These are phyloP conservation scores for Cryptosula pallasiana DNA, from an alignment of 2,888 invertebrate species.

Conservation along the genomic window DNA sequence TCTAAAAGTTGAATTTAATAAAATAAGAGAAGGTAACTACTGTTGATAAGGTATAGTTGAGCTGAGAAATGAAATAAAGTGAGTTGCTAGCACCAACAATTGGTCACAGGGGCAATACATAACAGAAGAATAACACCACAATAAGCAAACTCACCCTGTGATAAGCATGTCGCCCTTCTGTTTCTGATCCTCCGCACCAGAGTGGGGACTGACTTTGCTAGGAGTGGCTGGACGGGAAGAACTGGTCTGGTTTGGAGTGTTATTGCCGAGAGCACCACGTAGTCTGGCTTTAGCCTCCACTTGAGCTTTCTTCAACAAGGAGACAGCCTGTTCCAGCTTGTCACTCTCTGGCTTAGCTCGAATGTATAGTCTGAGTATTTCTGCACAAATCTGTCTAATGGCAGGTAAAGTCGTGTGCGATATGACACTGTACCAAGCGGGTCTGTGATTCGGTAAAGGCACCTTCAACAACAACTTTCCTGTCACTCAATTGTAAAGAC, in stretches of 20 bases:
- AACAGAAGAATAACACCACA: no score
- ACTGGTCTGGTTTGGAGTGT: background rate
- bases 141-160: slow-evolving; percentile 1
- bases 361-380: slow-evolving; percentile 77
- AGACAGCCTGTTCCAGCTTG: slow-evolving; percentile 68
- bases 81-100: no score
- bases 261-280: slow-evolving; percentile 1
- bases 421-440: slow-evolving; percentile 65
- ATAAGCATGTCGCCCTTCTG: slow-evolving; percentile 1
- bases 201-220: slow-evolving; percentile 23
- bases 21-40: no score
- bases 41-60: no score
- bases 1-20: no score
- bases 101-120: no score
- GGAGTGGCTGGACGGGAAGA: slow-evolving; percentile 8
- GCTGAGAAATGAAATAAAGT: no score
- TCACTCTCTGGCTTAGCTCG: slow-evolving; percentile 71
- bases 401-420: slow-evolving; percentile 39
- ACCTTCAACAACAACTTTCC: slow-evolving; percentile 42
- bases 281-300: slow-evolving; percentile 33
- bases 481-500: no score
- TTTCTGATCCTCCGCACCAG: slow-evolving; percentile 16
- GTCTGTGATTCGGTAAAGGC: slow-evolving; percentile 76
- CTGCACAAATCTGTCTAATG: slow-evolving; percentile 74
- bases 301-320: slow-evolving; percentile 67